phyloP scores from a whole-genome alignment of 1,140 invertebrate species.

The Phocides pigmalion region DNA sequence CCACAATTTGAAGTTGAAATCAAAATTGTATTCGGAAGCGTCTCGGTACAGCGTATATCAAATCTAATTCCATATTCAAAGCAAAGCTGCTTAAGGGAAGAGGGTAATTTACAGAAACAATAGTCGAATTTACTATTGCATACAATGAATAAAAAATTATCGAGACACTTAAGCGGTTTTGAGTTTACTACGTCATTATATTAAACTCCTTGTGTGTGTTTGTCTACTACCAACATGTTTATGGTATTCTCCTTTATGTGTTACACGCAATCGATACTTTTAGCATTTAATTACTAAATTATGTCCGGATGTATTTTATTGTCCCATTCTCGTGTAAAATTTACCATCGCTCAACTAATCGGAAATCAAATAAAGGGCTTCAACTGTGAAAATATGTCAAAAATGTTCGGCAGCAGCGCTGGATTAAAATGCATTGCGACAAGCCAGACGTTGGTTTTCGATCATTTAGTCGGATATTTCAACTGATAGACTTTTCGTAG shows the following conservation, averaged over 20 bases:
- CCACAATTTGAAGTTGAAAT: conserved; percentile 12
- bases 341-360: no score
- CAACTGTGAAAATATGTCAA: no score
- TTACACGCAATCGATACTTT: conserved; percentile 6
- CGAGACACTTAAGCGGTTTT: conserved; percentile 20
- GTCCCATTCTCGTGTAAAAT: no score
- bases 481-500: no score
- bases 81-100: conserved; percentile 26
- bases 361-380: no score
- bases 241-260: conserved; percentile 7
- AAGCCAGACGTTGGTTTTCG: no score
- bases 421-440: no score
- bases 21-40: neutral
- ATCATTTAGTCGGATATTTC: no score
- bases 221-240: conserved; percentile 12
- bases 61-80: conserved; percentile 4
- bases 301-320: no score
- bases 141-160: conserved; percentile 12
- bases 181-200: conserved; percentile 5
- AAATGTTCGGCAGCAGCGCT: no score
- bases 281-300: neutral
- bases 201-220: conserved; percentile 2
- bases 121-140: conserved; percentile 7
- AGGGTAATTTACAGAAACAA: conserved; percentile 8
- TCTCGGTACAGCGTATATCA: neutral